phyloP scores from a whole-genome alignment of 2,888 invertebrate genomes.

The Helleia helle region DNA sequence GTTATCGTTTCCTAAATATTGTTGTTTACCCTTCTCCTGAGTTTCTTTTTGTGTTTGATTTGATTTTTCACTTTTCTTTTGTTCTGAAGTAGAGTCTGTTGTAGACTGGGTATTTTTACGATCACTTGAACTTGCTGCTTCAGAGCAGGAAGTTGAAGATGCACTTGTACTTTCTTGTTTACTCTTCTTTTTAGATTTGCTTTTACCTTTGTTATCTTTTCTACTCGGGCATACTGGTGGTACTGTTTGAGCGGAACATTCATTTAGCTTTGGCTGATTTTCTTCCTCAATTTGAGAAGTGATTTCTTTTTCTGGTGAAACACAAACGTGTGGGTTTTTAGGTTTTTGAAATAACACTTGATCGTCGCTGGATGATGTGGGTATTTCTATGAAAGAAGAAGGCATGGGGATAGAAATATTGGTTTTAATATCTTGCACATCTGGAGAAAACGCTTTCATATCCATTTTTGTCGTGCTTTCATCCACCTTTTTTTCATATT shows the following conservation, averaged over 20 bases:
- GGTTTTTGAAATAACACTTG: background rate
- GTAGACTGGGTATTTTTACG: conserved; percentile 21
- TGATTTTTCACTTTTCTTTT: conserved; percentile 32
- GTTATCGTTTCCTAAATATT: conserved; percentile 21
- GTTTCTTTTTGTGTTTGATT: conserved; percentile 28
- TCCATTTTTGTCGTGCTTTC: conserved; percentile 6
- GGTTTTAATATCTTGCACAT: background rate
- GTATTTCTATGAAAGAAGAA: background rate
- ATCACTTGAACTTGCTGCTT: conserved; percentile 19
- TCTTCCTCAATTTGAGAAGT: background rate
- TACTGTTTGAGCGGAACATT: conserved; percentile 20
- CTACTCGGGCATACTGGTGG: conserved; percentile 38
- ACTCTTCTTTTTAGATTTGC: conserved; percentile 51
- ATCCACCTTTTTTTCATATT: conserved; percentile 21
- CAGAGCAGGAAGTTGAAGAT: conserved; percentile 12
- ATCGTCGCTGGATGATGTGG: background rate
- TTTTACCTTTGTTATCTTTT: conserved; percentile 50
- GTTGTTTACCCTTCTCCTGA: conserved; percentile 44
- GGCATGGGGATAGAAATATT: background rate
- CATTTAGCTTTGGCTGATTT: background rate
- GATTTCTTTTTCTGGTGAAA: background rate
- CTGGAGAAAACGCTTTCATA: too few relatives aligned
- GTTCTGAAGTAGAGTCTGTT: conserved; percentile 26
- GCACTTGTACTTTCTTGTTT: conserved; percentile 33
- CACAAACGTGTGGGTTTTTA: background rate